A percentile compares a stretch with the other conserved stretches of the same genome.
phyloP scores from a whole-genome alignment of 2,888 invertebrate genomes.

The Scaptomyza reducta region DNA sequence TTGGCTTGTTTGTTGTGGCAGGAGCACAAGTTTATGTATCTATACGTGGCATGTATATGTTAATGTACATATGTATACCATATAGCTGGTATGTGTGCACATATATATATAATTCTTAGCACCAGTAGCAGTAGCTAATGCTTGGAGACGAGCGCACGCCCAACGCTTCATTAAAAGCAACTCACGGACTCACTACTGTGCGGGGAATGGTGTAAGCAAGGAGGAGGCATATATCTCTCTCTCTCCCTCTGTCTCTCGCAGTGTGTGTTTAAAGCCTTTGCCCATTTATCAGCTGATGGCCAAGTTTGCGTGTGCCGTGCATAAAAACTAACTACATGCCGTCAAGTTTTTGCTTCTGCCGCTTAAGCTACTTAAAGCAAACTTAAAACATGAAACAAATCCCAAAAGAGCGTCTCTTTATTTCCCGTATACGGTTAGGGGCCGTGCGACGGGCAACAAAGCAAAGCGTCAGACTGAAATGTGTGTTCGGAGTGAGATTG shows the following conservation, averaged over 20 bases:
- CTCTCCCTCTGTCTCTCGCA: neutral
- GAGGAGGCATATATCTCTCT: neutral
- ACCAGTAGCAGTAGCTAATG: conserved; percentile 45
- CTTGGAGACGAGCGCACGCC: conserved; percentile 53
- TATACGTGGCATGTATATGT: too few species aligned
- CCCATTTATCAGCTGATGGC: conserved; percentile 76
- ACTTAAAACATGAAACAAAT: conserved; percentile 78
- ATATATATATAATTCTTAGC: conserved; percentile 8
- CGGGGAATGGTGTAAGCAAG: neutral
- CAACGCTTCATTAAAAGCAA: conserved; percentile 72
- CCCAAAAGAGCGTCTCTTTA: conserved; percentile 50
- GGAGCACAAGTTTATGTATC: conserved; percentile 26
- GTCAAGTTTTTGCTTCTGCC: conserved; percentile 48
- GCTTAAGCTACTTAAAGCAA: conserved; percentile 75
- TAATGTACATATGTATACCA: conserved; percentile 1
- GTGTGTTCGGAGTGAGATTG: neutral
- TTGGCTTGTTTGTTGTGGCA: conserved; percentile 26
- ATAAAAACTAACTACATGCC: conserved; percentile 71
- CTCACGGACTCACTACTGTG: conserved; percentile 33
- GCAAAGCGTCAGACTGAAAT: neutral
- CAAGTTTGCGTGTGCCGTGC: conserved; percentile 76
- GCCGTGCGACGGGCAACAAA: neutral
- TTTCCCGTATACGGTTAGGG: neutral
- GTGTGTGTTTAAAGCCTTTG: conserved; percentile 66
- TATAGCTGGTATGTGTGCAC: conserved; percentile 2